Evolutionary conservation across 2,797 vertebrate genomes (phyloP).

Genomic region (Bradypodion pumilum): DNA sequence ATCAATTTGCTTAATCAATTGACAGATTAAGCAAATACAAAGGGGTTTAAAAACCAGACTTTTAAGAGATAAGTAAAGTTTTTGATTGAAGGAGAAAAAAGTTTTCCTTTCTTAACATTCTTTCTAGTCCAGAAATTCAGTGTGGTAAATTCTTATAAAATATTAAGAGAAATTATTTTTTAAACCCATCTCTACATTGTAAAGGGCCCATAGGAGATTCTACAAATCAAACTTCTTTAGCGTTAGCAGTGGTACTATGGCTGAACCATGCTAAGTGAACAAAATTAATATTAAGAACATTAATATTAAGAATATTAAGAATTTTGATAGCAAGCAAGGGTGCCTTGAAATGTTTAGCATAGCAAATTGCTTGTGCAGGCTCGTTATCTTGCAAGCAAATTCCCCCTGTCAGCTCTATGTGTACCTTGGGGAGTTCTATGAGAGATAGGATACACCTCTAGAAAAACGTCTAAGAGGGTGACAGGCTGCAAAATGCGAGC

Average conservation of each 20-base stretch:
- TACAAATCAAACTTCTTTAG: background rate
- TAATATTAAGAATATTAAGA: background rate
- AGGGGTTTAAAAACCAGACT: background rate
- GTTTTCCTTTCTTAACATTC: background rate
- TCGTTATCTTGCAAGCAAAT: background rate
- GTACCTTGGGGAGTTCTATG: background rate
- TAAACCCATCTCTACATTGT: background rate
- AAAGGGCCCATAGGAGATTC: background rate
- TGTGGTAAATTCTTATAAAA: background rate
- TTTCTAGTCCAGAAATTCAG: background rate
- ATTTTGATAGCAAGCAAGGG: background rate
- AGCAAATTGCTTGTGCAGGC: background rate
- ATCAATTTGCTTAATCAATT: no score
- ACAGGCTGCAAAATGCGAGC: background rate
- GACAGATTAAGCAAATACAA: no score
- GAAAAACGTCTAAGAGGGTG: background rate
- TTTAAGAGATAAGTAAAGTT: background rate
- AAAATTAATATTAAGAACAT: background rate
- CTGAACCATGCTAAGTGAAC: background rate
- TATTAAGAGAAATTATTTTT: no score
- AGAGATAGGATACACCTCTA: background rate
- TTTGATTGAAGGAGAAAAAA: background rate
- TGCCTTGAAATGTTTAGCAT: fast-evolving
- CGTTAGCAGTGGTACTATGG: background rate
- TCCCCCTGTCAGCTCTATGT: background rate